These are phyloP conservation scores for Saxidomus purpurata DNA, from an alignment of 1,140 invertebrate species.

Conservation along the genomic window DNA sequence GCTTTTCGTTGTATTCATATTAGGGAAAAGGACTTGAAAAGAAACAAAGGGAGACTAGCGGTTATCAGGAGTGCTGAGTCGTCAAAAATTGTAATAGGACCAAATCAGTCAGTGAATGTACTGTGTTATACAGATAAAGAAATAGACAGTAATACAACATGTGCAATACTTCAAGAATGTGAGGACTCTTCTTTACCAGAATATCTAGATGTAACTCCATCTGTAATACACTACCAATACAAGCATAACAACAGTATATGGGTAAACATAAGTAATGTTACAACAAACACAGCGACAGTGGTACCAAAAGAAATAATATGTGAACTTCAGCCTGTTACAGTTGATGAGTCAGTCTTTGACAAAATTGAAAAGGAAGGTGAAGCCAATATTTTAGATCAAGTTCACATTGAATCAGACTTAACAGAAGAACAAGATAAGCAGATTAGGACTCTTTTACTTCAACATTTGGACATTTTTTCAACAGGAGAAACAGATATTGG, in stretches of 20 bases:
- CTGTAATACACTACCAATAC: conserved; percentile 38
- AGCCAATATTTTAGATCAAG: background rate
- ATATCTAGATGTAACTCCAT: conserved; percentile 62
- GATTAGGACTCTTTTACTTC: too few relatives aligned
- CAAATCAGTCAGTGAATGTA: conserved; percentile 32
- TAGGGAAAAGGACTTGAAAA: conserved; percentile 28
- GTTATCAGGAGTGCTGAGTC: conserved; percentile 32
- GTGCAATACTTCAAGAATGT: conserved; percentile 59
- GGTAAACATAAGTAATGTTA: conserved; percentile 50
- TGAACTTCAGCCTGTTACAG: conserved; percentile 63
- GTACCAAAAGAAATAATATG: conserved; percentile 50
- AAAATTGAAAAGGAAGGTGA: too few relatives aligned
- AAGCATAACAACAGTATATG: background rate
- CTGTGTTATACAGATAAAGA: conserved; percentile 37
- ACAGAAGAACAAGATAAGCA: background rate
- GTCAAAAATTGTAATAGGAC: conserved; percentile 35
- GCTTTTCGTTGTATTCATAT: conserved; percentile 51
- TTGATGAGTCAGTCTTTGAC: conserved; percentile 13
- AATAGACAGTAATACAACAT: conserved; percentile 36
- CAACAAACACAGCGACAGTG: conserved; percentile 49
- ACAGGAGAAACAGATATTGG: conserved; percentile 58
- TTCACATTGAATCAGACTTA: conserved; percentile 12
- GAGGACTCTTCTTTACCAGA: conserved; percentile 33
- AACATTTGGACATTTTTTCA: too few relatives aligned
- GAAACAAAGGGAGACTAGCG: too few relatives aligned